Evolutionary conservation across 1,140 invertebrate genomes (phyloP).

Genomic region (Microplitis demolitor): DNA sequence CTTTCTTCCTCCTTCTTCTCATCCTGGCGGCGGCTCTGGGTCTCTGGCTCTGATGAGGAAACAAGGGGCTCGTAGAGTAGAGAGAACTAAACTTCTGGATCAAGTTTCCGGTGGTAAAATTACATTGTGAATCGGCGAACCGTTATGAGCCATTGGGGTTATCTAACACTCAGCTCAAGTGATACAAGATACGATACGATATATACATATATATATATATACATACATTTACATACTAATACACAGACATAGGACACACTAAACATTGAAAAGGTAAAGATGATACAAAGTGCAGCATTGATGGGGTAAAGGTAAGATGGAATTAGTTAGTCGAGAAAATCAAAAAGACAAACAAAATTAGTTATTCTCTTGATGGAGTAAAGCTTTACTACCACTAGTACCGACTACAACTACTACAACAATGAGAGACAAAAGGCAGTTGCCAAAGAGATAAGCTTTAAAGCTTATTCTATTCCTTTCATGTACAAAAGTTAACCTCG

Average conservation of each 20-base stretch:
- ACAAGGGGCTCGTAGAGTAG: background rate
- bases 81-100: constrained; percentile 5
- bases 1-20: no score
- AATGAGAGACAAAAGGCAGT: no score
- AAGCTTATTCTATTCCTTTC: no score
- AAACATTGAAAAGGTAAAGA: no score
- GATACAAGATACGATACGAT: background rate
- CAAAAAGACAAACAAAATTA: constrained; percentile 32
- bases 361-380: background rate
- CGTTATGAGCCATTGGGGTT: constrained; percentile 11
- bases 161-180: constrained; percentile 9
- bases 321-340: constrained; percentile 27
- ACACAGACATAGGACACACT: no score
- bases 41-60: background rate
- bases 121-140: constrained; percentile 24
- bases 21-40: no score
- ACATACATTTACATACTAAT: no score
- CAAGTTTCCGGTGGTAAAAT: constrained; percentile 16
- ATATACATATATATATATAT: no score
- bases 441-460: no score
- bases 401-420: background rate
- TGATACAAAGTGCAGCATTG: background rate
- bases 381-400: background rate
- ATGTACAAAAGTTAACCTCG: no score
- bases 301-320: constrained; percentile 19